phyloP scores from a whole-genome alignment of 2,888 invertebrate genomes.

The Agrochola lychnidis region DNA sequence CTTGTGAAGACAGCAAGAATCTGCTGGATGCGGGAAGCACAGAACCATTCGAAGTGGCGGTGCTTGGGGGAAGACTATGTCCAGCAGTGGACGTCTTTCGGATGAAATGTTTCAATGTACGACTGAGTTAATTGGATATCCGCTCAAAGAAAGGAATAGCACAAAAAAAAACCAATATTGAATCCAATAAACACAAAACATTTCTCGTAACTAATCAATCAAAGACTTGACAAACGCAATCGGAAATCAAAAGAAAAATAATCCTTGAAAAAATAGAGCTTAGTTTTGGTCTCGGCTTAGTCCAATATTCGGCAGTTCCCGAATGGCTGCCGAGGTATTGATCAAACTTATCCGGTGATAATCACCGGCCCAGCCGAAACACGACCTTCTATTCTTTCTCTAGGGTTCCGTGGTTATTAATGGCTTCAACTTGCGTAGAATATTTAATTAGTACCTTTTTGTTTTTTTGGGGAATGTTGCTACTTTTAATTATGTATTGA shows the following conservation, averaged over 20 bases:
- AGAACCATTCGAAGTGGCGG: too few species aligned
- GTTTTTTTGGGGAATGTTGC: background rate
- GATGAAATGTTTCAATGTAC: background rate
- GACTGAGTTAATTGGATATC: too few species aligned
- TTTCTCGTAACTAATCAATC: conserved; percentile 36
- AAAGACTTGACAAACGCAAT: conserved; percentile 48
- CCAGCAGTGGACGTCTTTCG: too few species aligned
- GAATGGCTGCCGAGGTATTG: conserved; percentile 53
- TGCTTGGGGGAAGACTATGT: background rate
- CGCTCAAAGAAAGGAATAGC: too few species aligned
- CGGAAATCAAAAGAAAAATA: conserved; percentile 48
- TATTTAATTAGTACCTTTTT: conserved; percentile 32
- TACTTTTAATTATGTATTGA: conserved; percentile 15
- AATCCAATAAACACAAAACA: background rate
- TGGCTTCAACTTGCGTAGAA: conserved; percentile 29
- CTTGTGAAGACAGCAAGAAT: background rate
- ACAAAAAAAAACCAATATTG: background rate
- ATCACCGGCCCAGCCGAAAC: conserved; percentile 58
- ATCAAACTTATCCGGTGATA: conserved; percentile 66
- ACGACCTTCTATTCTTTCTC: conserved; percentile 46
- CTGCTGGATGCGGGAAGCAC: background rate
- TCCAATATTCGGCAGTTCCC: conserved; percentile 47
- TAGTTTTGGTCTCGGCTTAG: conserved; percentile 3
- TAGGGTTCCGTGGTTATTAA: conserved; percentile 62
- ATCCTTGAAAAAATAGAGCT: conserved; percentile 37